These are phyloP conservation scores for Byasa hedistus DNA, from an alignment of 2,888 invertebrate species.

Conservation along the genomic window DNA sequence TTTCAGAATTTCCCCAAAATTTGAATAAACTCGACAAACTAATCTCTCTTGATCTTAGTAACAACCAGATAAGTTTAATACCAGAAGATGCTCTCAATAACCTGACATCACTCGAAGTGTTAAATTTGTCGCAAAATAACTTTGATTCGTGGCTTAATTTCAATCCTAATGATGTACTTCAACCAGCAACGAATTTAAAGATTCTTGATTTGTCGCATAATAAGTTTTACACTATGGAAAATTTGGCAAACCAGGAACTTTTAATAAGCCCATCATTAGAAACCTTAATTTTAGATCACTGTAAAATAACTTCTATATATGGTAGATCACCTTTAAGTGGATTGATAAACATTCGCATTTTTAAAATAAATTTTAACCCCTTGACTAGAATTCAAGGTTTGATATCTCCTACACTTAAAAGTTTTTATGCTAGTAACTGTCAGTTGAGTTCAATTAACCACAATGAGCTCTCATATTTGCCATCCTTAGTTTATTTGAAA, in stretches of 20 bases:
- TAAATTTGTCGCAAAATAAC: conserved; percentile 83
- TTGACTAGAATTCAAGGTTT: conserved; percentile 67
- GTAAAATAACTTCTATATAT: conserved; percentile 79
- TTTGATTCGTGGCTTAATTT: conserved; percentile 81
- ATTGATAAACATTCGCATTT: conserved; percentile 72
- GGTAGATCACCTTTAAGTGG: conserved; percentile 74
- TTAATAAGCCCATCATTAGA: conserved; percentile 80
- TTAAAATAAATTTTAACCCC: conserved; percentile 78
- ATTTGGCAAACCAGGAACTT: conserved; percentile 70
- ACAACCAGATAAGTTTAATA: conserved; percentile 76
- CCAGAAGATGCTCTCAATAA: conserved; percentile 71
- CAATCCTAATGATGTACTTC: conserved; percentile 74
- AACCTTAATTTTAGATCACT: conserved; percentile 81
- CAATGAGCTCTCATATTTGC: conserved; percentile 79
- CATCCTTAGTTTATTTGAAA: conserved; percentile 79
- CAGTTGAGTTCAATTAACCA: conserved; percentile 73
- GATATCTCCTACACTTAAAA: conserved; percentile 73
- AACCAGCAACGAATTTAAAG: conserved; percentile 72
- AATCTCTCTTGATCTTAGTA: conserved; percentile 58
- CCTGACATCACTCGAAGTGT: conserved; percentile 76
- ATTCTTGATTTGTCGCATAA: conserved; percentile 84
- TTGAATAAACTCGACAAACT: conserved; percentile 55
- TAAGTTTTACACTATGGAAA: conserved; percentile 75
- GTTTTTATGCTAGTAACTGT: conserved; percentile 81
- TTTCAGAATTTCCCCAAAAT: conserved; percentile 76